Percentiles rank a stretch among this genome's conserved stretches.
Conservation (phyloP, 2,888 invertebrate genomes). For the Imbricaverruca yamaguchii region DNA sequence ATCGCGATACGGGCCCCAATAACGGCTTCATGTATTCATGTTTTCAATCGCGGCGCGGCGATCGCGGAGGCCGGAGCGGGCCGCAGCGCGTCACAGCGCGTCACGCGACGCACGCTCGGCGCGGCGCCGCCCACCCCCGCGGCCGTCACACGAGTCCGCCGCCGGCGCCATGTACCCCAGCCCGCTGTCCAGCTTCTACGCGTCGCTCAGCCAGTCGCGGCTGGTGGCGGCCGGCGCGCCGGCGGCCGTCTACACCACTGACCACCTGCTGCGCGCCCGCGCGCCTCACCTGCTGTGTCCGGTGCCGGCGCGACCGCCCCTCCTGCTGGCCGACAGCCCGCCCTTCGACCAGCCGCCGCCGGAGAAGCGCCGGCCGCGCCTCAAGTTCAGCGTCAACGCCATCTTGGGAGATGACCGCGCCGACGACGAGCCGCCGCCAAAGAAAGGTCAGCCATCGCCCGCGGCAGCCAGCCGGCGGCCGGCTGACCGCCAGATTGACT, state of each 20-base stretch:
- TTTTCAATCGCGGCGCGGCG: conserved; percentile 9
- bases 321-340: not conserved
- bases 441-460: not conserved
- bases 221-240: not conserved
- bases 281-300: not conserved
- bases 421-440: not conserved
- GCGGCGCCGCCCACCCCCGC: not conserved
- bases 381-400: conserved; percentile 33
- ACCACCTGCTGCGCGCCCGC: not conserved
- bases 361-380: conserved; percentile 7
- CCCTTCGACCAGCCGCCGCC: not conserved
- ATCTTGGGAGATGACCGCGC: conserved; percentile 31
- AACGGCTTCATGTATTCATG: conserved; percentile 21
- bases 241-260: not conserved
- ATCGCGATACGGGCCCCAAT: conserved; percentile 12
- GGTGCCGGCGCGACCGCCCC: not conserved
- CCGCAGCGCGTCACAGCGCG: not conserved
- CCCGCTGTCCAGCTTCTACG: conserved; percentile 16
- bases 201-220: not conserved
- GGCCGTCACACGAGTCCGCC: not conserved
- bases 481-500: no score
- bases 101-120: not conserved
- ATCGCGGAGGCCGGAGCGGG: not conserved
- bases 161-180: not conserved
- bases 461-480: no score